phyloP scores from a whole-genome alignment of 2,888 invertebrate genomes.

The Aphrophora alni region DNA sequence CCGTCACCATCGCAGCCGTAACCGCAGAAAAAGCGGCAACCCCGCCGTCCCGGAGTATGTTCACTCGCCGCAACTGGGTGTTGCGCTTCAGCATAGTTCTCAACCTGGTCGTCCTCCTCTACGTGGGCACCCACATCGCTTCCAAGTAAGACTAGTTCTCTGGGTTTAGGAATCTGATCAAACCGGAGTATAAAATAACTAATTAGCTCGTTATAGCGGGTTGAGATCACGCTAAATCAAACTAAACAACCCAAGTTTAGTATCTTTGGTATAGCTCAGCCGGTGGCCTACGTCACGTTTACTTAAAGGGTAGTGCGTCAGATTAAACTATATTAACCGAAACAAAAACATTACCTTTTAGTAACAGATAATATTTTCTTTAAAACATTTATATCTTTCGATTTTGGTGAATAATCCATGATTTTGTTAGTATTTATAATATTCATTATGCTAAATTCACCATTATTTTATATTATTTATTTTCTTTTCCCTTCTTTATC shows the following conservation, averaged over 20 bases:
- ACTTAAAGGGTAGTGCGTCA: too few relatives aligned
- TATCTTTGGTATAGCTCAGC: too few relatives aligned
- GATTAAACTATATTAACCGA: too few relatives aligned
- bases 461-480: too few relatives aligned
- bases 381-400: too few relatives aligned
- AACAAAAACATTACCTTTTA: too few relatives aligned
- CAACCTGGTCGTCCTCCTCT: slow-evolving; percentile 73
- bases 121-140: slow-evolving; percentile 72
- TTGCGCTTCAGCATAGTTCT: slow-evolving; percentile 76
- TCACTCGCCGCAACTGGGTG: slow-evolving; percentile 71
- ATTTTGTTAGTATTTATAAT: too few relatives aligned
- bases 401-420: too few relatives aligned
- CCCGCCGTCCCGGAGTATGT: slow-evolving; percentile 39
- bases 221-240: background rate
- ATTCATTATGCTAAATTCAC: too few relatives aligned
- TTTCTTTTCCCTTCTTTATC: too few relatives aligned
- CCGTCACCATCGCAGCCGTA: background rate
- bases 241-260: background rate
- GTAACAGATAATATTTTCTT: too few relatives aligned
- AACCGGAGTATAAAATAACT: background rate
- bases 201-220: background rate
- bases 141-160: slow-evolving; percentile 55
- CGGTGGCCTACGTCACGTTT: too few relatives aligned
- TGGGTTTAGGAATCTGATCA: background rate
- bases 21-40: slow-evolving; percentile 9